These are phyloP conservation scores for Scartelaos histophorus DNA, from an alignment of 2,113 vertebrate species.

Conservation along the genomic window DNA sequence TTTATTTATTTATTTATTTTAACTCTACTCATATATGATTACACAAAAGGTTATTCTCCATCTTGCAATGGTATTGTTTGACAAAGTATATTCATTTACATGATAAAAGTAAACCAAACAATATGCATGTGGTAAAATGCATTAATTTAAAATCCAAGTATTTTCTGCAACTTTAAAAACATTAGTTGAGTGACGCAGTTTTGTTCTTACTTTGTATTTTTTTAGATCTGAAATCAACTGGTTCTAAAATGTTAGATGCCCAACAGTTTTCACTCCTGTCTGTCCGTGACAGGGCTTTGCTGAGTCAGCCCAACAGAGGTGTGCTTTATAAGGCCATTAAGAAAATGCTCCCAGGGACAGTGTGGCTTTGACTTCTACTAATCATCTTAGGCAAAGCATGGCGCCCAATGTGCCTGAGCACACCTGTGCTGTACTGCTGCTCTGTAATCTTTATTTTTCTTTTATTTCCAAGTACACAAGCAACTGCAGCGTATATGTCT, in stretches of 20 bases:
- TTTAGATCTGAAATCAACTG: not conserved
- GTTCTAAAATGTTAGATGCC: conserved; percentile 12
- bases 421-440: conserved; percentile 45
- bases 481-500: conserved; percentile 11
- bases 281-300: conserved; percentile 34
- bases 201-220: not conserved
- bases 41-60: not conserved
- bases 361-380: conserved; percentile 73
- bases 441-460: conserved; percentile 20
- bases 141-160: not conserved
- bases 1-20: too few species aligned
- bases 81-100: not conserved
- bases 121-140: not conserved
- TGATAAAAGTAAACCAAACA: not conserved
- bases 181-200: not conserved
- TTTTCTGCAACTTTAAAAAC: not conserved
- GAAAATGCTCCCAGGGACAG: conserved; percentile 52
- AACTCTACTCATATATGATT: not conserved
- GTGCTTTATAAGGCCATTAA: conserved; percentile 63
- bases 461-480: conserved; percentile 30
- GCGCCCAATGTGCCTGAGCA: conserved; percentile 71
- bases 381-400: conserved; percentile 77
- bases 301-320: conserved; percentile 61
- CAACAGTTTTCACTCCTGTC: not conserved
- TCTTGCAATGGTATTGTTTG: not conserved